Base-by-base conservation (phyloP, 1,140 invertebrate species). In the Dendroctonus ponderosae region DNA sequence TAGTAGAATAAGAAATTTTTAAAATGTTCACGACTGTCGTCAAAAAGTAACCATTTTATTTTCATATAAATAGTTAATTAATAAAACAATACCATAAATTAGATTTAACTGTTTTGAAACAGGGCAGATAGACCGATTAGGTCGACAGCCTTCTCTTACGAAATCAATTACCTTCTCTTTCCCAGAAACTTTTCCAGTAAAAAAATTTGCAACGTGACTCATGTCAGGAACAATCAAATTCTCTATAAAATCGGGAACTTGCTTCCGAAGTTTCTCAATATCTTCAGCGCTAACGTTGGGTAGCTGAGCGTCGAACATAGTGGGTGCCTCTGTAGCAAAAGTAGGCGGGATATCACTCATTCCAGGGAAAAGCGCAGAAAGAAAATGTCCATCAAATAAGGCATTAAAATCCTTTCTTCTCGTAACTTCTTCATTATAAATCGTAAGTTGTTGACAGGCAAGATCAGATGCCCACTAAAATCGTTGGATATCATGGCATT, bases 301-400 rank as follows among this genome's bases (percentile, higher is more conserved):
- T 42, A 94, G 78, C 39, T 81, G 81, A 8, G 82, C 83, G 75
- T 94, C 92, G 74, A 94, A 94, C 7, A 83, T 79, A 0, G 85
- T 80, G 0, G 92, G 91, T 38, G 89, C 84, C 73, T 91, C 85
- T 0, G 89, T 92, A 3, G 92, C 94, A 79, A 92, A 97, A 0
- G 87, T 78, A 0, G 94, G 91, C 5, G 94, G 93, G 42, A 88
- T 80, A 73, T 96, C 93, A 52, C 91, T 87, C 79, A 97, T 85
- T 0, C 95, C 95, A 4, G 91, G 89, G 76, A 98, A 97, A 37
- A 98, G 78, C 12, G 84, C 84, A 62, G 87, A 87, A 2, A 98
- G 78, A 76, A 98, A 97, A 78, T 97, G 94, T 0, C 89, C 89
- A 9, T 93, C 89, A 75, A 94, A 91, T 69, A 87, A 82, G 0